These are phyloP conservation scores for Lontra canadensis DNA, from an alignment of 2,113 vertebrate genomes.

Conservation along the genomic window DNA sequence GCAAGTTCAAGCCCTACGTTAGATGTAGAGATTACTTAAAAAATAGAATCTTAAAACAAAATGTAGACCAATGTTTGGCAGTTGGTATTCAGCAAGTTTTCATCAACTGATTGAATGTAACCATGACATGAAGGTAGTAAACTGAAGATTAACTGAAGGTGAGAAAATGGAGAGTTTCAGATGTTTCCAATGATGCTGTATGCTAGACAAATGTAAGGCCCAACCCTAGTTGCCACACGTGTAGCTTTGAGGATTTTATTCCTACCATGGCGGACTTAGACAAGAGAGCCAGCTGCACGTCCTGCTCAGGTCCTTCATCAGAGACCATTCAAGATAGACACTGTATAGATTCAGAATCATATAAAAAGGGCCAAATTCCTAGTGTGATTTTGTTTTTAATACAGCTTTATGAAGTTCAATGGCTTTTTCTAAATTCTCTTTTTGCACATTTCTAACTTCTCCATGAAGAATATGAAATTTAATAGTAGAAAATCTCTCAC, in stretches of 20 bases:
- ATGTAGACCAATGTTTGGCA: background rate
- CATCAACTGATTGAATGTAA: background rate
- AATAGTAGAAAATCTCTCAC: background rate
- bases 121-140: background rate
- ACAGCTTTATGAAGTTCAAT: background rate
- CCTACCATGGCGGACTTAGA: background rate
- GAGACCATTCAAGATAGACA: background rate
- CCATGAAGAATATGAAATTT: background rate
- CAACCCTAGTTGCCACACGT: background rate
- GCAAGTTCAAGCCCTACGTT: background rate
- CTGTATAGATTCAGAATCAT: background rate
- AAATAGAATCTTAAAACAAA: background rate
- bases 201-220: background rate
- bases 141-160: background rate
- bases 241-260: background rate
- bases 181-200: background rate
- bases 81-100: background rate
- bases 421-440: background rate
- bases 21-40: background rate
- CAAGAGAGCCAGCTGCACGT: background rate
- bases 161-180: background rate
- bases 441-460: background rate
- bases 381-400: background rate
- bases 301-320: background rate
- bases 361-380: background rate